Evolutionary conservation across 1,140 invertebrate species (phyloP), one percentile per base, ranked within the genome.

Genomic region (Magallana gigas): DNA sequence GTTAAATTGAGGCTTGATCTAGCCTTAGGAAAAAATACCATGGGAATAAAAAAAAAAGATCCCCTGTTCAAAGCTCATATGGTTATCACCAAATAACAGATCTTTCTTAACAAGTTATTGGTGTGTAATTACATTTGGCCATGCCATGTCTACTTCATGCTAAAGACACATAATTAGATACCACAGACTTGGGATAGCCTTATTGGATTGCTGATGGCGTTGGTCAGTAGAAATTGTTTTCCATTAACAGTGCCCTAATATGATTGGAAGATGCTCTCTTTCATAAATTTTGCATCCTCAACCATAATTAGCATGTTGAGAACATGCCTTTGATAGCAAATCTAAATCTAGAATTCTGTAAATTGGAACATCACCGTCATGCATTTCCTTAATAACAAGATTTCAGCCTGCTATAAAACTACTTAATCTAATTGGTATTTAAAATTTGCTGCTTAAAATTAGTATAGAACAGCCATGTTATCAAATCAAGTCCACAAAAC

Each of bases 121-220:
- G 1, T 29, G 23, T 76, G 68, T 76, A 76, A 76, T 76, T 76
- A 76, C 23, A 23, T 76, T 76, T 36, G 9, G 36, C 68, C 14
- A 29, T 12, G 68, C 23, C 23, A 18, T 29, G 36, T 76, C 68
- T 76, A 12, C 60, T 62, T 76, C 23, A 11, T 76, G 68, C 36
- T 76, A 76, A 76, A 76, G 68, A 76, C 29, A 23, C 7, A 76
- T 76, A 76, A 76, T 76, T 76, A 11, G 23, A 76, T 76, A 76
- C 29, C 68, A 29, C 18, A 6, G 14, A 18, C 23, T 23, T 29
- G 23, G 23, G 23, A 76, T 29, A 12, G 18, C 4, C 68, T 36
- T 23, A 76, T 76, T 76, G 18, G 23, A 76, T 76, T 29, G 36
- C 2, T 18, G 8, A 6, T 76, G 68, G 68, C 36, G 12, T 76